Evolutionary conservation across 1,140 invertebrate species (phyloP), one percentile per base, ranked within the genome.

Genomic region (Scaptomyza hsui): DNA sequence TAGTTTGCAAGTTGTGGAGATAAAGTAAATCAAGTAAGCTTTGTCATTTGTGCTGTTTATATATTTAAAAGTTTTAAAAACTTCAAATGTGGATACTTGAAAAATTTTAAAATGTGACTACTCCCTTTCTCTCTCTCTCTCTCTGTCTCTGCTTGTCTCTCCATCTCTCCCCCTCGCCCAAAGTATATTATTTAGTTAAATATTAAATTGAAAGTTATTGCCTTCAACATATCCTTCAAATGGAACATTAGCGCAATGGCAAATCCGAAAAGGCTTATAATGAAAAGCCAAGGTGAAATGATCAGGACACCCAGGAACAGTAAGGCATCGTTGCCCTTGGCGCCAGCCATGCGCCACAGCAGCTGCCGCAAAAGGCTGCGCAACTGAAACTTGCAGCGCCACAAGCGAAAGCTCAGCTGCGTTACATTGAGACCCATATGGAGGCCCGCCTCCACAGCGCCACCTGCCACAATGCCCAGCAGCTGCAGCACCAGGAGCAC

Each of bases 321-420:
- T 1, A 86, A 0, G 0, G 63, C 49, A n/a, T 85, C 81, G 26
- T 86, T 64, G 1, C 47, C 69, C 44, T 77, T 86, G 41, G 70
- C 64, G 48, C 77, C 81, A 62, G 77, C 68, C 62, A 86, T 52
- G 47, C 81, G 69, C 81, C 81, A 85, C 7, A 85, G 73, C 18
- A 85, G 7, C 7, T 77, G 48, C 5, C 81, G 81, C 42, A 74
- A 32, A 1, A 55, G 12, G 42, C 32, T 67, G 47, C 81, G 81
- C 57, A 81, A 15, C 32, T 75, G 69, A n/a, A 64, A 86, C 32
- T 71, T 71, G 49, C 42, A 52, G 16, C 62, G 70, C 70, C 69
- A 55, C 1, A 81, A 13, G 0, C 61, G 48, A 6, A 71, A 56
- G 47, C 64, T 67, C n/a, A 55, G 5, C 24, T 59, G 39, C 3